Percentiles rank a stretch among this genome's conserved stretches.
Conservation (phyloP, 2,113 vertebrate species). For the Sorex fumeus region DNA sequence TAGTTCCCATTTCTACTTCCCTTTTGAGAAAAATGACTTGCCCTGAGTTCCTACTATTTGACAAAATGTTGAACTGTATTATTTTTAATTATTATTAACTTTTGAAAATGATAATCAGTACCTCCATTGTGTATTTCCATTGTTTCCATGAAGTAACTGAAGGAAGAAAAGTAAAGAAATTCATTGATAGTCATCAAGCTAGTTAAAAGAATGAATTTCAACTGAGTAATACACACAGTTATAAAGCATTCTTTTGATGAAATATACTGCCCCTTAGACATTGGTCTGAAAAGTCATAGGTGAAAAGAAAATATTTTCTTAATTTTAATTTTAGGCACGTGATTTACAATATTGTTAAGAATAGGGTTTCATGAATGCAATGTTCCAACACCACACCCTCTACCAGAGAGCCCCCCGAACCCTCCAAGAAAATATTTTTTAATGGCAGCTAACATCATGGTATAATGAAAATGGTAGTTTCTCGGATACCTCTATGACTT, state of each 20-base stretch:
- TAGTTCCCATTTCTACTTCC: slow-evolving; percentile 40
- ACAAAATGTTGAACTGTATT: slow-evolving; percentile 8
- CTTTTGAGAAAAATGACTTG: slow-evolving; percentile 18
- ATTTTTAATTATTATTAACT: slow-evolving; percentile 13
- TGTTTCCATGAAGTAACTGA: neutral
- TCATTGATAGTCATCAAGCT: neutral
- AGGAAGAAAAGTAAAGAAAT: slow-evolving; percentile 17
- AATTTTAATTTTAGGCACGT: too few species aligned
- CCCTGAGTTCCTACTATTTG: slow-evolving; percentile 24
- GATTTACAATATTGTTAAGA: too few species aligned
- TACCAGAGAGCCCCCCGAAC: too few species aligned
- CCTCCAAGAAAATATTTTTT: too few species aligned
- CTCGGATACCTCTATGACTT: slow-evolving; percentile 11
- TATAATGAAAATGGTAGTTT: slow-evolving; percentile 27
- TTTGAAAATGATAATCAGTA: neutral
- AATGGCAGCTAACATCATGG: neutral
- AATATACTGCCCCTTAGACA: neutral
- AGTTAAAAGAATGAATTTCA: neutral
- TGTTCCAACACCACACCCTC: too few species aligned
- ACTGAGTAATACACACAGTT: neutral
- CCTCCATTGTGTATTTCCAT: neutral
- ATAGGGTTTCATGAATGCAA: too few species aligned
- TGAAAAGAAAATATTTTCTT: slow-evolving; percentile 44
- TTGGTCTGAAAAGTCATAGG: neutral
- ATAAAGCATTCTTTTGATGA: slow-evolving; percentile 19